Conservation (phyloP, 2,888 invertebrate genomes). For the Drosophila anceps region DNA sequence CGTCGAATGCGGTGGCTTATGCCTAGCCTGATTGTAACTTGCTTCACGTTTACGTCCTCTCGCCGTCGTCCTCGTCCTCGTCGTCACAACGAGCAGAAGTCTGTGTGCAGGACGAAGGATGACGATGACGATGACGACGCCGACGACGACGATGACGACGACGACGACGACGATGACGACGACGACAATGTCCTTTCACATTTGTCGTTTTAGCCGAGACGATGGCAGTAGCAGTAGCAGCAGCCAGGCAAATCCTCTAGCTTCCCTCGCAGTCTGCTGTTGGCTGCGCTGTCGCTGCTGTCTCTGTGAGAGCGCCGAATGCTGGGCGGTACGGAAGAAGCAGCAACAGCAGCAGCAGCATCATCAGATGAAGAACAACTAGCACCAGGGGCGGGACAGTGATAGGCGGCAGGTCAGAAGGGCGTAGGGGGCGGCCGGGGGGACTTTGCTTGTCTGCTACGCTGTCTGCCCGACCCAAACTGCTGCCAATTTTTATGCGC, state of each 20-base stretch:
- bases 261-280: constrained; percentile 10
- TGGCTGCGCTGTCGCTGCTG: constrained; percentile 19
- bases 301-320: constrained; percentile 37
- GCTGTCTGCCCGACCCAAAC: constrained; percentile 74
- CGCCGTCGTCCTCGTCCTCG: constrained; percentile 51
- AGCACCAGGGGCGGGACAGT: constrained; percentile 1
- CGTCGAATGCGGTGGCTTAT: constrained; percentile 43
- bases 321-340: constrained; percentile 32
- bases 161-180: constrained; percentile 58
- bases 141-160: constrained; percentile 67
- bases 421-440: background rate
- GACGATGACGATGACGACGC: constrained; percentile 55
- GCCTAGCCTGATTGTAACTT: constrained; percentile 50
- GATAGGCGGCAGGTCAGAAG: background rate
- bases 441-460: constrained; percentile 73
- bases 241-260: constrained; percentile 13
- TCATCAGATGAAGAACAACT: too few relatives aligned
- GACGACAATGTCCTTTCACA: constrained; percentile 81
- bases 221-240: constrained; percentile 49
- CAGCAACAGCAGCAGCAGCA: background rate
- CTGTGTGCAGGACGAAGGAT: constrained; percentile 57
- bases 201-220: constrained; percentile 78
- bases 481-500: constrained; percentile 81
- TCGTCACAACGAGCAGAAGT: constrained; percentile 70
- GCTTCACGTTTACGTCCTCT: constrained; percentile 23